A percentile compares a stretch with the other conserved stretches of the same genome.
phyloP scores from a whole-genome alignment of 2,797 vertebrate genomes.

The Hippopotamyrus pictus region DNA sequence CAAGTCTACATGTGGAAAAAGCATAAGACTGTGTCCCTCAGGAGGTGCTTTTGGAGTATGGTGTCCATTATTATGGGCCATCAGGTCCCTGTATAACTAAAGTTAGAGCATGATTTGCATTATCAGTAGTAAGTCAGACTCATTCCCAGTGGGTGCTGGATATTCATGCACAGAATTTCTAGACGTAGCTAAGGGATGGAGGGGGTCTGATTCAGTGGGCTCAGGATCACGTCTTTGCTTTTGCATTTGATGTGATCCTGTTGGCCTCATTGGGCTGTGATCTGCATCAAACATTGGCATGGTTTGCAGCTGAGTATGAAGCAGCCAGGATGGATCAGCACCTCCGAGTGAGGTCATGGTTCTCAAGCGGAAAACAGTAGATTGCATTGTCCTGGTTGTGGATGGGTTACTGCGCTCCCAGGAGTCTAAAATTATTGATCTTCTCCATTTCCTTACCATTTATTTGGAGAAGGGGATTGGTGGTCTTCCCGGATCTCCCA shows the following conservation, averaged over 20 bases:
- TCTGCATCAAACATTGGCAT: background rate
- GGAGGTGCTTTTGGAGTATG: background rate
- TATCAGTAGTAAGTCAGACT: background rate
- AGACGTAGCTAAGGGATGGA: background rate
- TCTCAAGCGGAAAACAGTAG: background rate
- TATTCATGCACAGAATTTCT: background rate
- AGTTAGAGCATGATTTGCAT: background rate
- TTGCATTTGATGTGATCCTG: background rate
- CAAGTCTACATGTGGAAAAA: background rate
- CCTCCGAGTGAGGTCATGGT: background rate
- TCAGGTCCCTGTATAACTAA: background rate
- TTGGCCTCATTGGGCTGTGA: background rate
- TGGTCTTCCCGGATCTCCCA: background rate
- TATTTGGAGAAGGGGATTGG: background rate
- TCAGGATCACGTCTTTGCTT: background rate
- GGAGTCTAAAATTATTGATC: background rate
- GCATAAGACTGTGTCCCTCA: background rate
- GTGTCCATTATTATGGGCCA: background rate
- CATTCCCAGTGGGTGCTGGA: background rate
- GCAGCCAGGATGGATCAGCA: background rate
- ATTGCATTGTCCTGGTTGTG: background rate
- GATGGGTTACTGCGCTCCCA: background rate
- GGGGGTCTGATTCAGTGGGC: background rate
- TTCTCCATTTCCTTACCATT: background rate
- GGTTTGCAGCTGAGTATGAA: background rate